Conservation (phyloP, 2,113 vertebrate genomes). For the Ophthalmolycus amberensis region DNA sequence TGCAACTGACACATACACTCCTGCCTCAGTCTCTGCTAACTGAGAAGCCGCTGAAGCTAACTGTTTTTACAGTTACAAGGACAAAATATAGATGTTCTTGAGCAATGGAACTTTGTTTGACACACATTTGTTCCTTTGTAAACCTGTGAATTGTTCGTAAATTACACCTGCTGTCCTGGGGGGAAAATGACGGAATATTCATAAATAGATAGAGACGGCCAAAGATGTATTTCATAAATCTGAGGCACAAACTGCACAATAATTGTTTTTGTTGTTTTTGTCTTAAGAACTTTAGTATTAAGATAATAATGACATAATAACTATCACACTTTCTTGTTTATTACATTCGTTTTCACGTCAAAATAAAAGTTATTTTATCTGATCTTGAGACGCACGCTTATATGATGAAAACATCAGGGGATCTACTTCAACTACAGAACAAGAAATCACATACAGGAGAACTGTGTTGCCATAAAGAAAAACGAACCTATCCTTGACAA, state of each 20-base stretch:
- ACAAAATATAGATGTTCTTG: not conserved
- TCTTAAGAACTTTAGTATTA: not conserved
- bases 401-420: conserved; percentile 25
- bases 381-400: conserved; percentile 17
- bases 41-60: conserved; percentile 28
- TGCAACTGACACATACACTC: conserved; percentile 51
- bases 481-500: conserved; percentile 51
- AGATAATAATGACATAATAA: not conserved
- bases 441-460: conserved; percentile 46
- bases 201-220: too few species aligned
- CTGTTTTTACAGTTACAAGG: not conserved
- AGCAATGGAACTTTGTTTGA: not conserved
- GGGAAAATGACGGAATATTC: too few species aligned
- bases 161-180: not conserved
- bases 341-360: conserved; percentile 4
- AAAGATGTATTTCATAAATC: not conserved
- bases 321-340: conserved; percentile 12
- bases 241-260: not conserved
- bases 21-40: conserved; percentile 27
- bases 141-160: not conserved
- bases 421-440: conserved; percentile 27
- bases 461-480: conserved; percentile 38
- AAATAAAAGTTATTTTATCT: conserved; percentile 4
- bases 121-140: not conserved
- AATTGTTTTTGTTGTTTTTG: not conserved